phyloP scores from a whole-genome alignment of 23 tunicate genomes.

The Oikopleura dioica region DNA sequence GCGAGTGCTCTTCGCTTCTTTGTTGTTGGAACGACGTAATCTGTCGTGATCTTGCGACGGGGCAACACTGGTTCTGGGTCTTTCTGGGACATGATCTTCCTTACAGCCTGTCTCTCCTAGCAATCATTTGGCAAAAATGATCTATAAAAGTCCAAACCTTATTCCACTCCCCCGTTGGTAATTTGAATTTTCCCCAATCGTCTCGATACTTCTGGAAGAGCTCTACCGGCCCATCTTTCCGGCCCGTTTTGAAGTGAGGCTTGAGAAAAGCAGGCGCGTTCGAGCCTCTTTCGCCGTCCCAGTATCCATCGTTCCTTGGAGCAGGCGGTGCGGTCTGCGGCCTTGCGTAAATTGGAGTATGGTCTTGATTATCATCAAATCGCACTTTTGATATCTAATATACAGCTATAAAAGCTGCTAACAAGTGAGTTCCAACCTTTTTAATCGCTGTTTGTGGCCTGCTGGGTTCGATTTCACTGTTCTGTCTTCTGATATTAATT shows the following conservation, averaged over 20 bases:
- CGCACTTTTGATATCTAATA: too few relatives aligned
- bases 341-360: too few relatives aligned
- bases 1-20: constrained; percentile 72
- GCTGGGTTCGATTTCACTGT: neutral
- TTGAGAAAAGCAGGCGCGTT: neutral
- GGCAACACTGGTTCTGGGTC: neutral
- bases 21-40: constrained; percentile 91
- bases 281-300: neutral
- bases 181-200: neutral
- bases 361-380: too few relatives aligned
- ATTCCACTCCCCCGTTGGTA: too few relatives aligned
- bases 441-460: neutral
- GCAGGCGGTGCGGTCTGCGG: neutral
- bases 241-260: neutral
- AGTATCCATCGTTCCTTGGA: neutral
- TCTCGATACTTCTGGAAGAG: neutral
- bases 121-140: neutral
- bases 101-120: neutral
- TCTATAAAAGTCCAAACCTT: neutral
- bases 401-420: too few relatives aligned
- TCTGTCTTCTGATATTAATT: neutral
- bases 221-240: neutral
- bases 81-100: neutral
- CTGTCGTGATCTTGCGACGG: constrained; percentile 19
- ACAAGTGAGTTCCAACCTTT: too few relatives aligned